A percentile compares a stretch with the other conserved stretches of the same genome.
Conservation (phyloP, 2,797 vertebrate species). For the Garrulus glandarius region DNA sequence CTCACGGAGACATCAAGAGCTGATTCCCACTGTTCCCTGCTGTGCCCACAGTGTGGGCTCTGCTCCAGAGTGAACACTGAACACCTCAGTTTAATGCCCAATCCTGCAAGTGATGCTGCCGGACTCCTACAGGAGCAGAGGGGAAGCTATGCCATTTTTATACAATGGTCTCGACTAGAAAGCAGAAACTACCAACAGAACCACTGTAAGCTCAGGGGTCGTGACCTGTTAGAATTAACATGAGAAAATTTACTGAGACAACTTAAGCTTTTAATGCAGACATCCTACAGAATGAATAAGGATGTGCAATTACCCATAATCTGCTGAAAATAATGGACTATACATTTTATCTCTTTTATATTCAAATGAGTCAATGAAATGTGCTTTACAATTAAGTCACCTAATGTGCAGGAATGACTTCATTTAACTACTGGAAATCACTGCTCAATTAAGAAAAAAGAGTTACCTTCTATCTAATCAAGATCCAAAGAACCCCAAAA, state of each 20-base stretch:
- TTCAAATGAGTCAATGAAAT: background rate
- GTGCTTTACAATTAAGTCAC: background rate
- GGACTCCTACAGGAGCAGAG: background rate
- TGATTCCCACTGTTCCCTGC: background rate
- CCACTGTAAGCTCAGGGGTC: background rate
- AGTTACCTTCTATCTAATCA: background rate
- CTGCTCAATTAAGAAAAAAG: background rate
- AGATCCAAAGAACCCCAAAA: background rate
- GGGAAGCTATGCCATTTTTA: background rate
- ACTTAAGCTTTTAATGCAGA: background rate
- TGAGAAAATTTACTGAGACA: background rate
- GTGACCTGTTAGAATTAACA: background rate
- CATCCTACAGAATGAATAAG: background rate
- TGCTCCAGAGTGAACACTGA: background rate
- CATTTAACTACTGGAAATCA: background rate
- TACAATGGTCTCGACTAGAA: background rate
- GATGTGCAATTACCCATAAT: background rate
- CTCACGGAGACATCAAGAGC: background rate
- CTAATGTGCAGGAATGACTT: background rate
- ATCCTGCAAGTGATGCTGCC: background rate
- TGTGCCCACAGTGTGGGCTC: background rate
- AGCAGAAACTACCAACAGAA: background rate
- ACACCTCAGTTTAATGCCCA: background rate
- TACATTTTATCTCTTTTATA: background rate
- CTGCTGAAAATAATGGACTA: background rate